A percentile compares a stretch with the other conserved stretches of the same genome.
phyloP scores from a whole-genome alignment of 2,888 invertebrate genomes.

The Eledona agricola region DNA sequence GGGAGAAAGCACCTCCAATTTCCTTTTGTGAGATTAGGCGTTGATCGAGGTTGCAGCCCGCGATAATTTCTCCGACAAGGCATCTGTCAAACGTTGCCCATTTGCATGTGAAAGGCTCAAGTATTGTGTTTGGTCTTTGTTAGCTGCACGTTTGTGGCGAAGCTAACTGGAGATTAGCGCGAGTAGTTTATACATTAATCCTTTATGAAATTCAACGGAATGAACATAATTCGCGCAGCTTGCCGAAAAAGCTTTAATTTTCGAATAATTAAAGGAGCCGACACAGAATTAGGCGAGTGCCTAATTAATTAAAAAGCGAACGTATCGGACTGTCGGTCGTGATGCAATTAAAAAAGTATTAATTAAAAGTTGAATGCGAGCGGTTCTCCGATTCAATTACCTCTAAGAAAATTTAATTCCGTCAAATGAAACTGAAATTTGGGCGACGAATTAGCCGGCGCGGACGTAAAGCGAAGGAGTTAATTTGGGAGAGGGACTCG shows the following conservation, averaged over 20 bases:
- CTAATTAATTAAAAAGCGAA: slow-evolving; percentile 34
- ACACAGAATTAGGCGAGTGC: no score
- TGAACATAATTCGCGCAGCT: slow-evolving; percentile 27
- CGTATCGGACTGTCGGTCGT: slow-evolving; percentile 32
- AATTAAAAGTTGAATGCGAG: slow-evolving; percentile 46
- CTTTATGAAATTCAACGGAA: slow-evolving; percentile 34
- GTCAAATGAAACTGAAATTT: slow-evolving; percentile 49
- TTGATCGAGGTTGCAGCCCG: slow-evolving; percentile 4
- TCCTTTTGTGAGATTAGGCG: background rate
- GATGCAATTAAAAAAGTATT: slow-evolving; percentile 48
- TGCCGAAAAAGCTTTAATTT: slow-evolving; percentile 24
- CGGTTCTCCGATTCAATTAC: slow-evolving; percentile 45
- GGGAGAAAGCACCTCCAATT: slow-evolving; percentile 9
- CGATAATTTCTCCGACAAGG: slow-evolving; percentile 36
- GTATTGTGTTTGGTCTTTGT: slow-evolving; percentile 37
- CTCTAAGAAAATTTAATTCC: slow-evolving; percentile 46
- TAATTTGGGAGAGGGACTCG: slow-evolving; percentile 34
- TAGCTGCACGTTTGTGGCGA: slow-evolving; percentile 31
- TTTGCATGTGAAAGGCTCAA: slow-evolving; percentile 38
- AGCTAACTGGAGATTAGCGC: slow-evolving; percentile 37
- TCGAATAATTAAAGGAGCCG: no score
- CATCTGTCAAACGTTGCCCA: slow-evolving; percentile 36
- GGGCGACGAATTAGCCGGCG: slow-evolving; percentile 44
- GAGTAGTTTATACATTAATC: slow-evolving; percentile 35
- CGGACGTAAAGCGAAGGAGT: slow-evolving; percentile 39